phyloP scores from a whole-genome alignment of 2,797 vertebrate genomes.

The Simalia tracyae region DNA sequence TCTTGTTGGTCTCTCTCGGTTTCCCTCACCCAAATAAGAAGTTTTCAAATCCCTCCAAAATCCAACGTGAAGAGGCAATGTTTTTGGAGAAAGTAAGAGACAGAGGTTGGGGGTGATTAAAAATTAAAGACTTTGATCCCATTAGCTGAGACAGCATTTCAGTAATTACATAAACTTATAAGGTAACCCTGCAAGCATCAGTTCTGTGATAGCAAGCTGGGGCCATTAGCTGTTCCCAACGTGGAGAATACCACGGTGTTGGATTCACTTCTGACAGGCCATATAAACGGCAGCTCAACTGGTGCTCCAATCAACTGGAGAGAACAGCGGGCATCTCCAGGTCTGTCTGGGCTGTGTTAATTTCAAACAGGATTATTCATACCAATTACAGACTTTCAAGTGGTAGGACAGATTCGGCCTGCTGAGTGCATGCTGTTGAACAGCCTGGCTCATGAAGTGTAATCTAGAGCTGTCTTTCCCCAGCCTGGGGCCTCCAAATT shows the following conservation, averaged over 20 bases:
- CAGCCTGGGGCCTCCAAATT: background rate
- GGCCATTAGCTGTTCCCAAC: background rate
- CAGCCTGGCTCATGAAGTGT: background rate
- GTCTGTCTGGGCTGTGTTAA: background rate
- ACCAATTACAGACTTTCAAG: background rate
- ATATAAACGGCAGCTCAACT: constrained; percentile 7
- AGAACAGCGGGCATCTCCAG: background rate
- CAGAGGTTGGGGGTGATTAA: background rate
- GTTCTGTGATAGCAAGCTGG: background rate
- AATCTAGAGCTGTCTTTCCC: background rate
- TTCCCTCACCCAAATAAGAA: background rate
- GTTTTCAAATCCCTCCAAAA: background rate
- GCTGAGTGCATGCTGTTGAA: constrained; percentile 10
- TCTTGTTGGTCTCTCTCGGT: background rate
- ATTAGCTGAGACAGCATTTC: constrained; percentile 4
- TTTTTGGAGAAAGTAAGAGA: background rate
- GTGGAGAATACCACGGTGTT: background rate
- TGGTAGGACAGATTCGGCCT: background rate
- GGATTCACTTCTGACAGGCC: constrained; percentile 3
- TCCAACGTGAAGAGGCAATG: background rate
- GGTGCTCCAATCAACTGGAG: background rate
- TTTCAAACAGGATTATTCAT: constrained; percentile 16
- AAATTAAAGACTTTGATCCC: constrained; percentile 1
- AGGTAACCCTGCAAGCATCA: background rate
- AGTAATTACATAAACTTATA: constrained; percentile 16